Evolutionary conservation across 2,113 vertebrate species (phyloP), one percentile per base, ranked within the genome.

Genomic region (Nothocercus julius): DNA sequence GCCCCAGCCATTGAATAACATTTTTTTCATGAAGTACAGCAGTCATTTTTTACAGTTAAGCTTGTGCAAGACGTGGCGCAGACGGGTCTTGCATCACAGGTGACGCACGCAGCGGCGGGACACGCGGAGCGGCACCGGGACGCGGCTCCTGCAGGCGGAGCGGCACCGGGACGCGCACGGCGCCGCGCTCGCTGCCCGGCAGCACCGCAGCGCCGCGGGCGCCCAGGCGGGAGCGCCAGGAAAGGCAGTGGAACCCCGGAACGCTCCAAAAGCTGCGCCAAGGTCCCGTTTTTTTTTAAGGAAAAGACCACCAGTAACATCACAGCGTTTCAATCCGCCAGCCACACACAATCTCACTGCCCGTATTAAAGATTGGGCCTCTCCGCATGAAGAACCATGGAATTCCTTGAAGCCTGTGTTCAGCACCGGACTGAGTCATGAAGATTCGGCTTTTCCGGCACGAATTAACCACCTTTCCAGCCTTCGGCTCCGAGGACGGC

Each of bases 241-340:
- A 87, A 53, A 83, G 25, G 34, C n/a, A 78, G 28, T 53, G 47
- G 27, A 59, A 2, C 16, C 4, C 1, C 0, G 11, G 51, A 38
- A 53, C 2, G 64, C n/a, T 1, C 40, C 15, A 13, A 58, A 8
- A 36, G 32, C 21, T 11, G 0, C 0, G 2, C 8, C 18, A 3
- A n/a, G 16, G 49, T 8, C 13, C 18, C n/a, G 13, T 44, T 16
- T 44, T 44, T 16, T 3, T 28, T 45, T 3, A 5, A 53, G n/a
- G 44, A 7, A 2, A 45, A 5, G 36, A 40, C 1, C n/a, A 11
- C 1, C 59, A 2, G 21, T 0, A 14, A 85, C 28, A 47, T 40
- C 51, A 40, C 32, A 24, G 10, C 45, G 58, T 22, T 34, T 44
- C 3, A 28, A 21, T 51, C 25, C 5, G 19, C 34, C 7, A 18